Evolutionary conservation across 1,140 invertebrate species (phyloP).

Genomic region (Drosophila miranda): DNA sequence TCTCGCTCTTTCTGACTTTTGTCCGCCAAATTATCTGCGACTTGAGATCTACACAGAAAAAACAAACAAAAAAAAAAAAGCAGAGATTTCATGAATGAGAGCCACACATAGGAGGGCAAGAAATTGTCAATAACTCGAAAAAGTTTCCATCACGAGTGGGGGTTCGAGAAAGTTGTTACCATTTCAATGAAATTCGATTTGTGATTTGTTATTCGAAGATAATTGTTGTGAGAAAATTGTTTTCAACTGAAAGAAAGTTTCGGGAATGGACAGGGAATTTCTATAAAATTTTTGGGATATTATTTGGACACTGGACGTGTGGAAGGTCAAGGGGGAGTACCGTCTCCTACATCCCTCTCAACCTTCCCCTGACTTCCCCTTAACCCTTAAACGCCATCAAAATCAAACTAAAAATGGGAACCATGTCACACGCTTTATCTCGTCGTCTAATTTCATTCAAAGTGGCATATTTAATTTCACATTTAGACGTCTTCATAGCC

Average conservation of each 20-base stretch:
- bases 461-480: constrained; percentile 75
- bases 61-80: too few relatives aligned
- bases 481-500: constrained; percentile 73
- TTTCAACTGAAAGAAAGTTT: background rate
- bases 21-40: constrained; percentile 66
- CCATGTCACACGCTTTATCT: constrained; percentile 47
- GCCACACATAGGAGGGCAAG: constrained; percentile 9
- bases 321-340: too few relatives aligned
- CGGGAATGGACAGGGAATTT: too few relatives aligned
- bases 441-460: constrained; percentile 67
- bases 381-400: background rate
- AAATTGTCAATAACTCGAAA: constrained; percentile 54
- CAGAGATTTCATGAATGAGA: constrained; percentile 65
- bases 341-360: background rate
- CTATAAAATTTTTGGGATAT: too few relatives aligned
- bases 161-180: constrained; percentile 14
- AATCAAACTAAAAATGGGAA: constrained; percentile 51
- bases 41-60: constrained; percentile 56
- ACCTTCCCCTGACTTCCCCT: background rate
- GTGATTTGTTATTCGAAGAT: background rate
- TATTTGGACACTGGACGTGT: too few relatives aligned
- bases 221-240: constrained; percentile 2
- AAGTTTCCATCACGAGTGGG: constrained; percentile 22
- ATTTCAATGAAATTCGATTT: constrained; percentile 13
- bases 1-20: constrained; percentile 14